Conservation (phyloP, 2,888 invertebrate genomes). For the Synanthedon tipuliformis region DNA sequence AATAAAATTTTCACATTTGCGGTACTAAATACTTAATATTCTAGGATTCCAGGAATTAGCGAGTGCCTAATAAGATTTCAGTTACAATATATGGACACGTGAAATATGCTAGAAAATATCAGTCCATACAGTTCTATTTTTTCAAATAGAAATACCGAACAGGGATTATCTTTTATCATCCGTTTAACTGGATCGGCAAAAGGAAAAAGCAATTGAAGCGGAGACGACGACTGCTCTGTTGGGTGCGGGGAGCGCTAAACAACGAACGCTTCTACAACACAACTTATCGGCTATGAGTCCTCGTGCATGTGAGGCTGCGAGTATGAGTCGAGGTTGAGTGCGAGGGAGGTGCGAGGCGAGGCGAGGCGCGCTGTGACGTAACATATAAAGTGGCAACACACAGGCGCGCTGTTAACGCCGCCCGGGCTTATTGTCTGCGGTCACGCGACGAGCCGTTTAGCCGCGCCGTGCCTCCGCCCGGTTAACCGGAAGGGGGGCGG, state of each 20-base stretch:
- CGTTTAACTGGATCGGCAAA: constrained; percentile 56
- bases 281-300: constrained; percentile 37
- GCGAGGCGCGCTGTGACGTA: constrained; percentile 38
- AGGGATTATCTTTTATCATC: constrained; percentile 62
- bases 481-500: constrained; percentile 70
- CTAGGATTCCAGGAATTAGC: no score
- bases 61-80: no score
- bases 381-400: constrained; percentile 69
- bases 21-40: no score
- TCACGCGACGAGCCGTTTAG: constrained; percentile 71
- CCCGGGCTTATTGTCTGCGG: constrained; percentile 70
- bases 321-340: constrained; percentile 8
- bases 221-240: constrained; percentile 26
- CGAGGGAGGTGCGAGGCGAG: constrained; percentile 9
- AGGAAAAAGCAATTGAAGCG: constrained; percentile 61
- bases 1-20: no score
- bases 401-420: constrained; percentile 69
- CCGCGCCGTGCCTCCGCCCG: constrained; percentile 61
- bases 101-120: no score
- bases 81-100: no score
- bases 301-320: constrained; percentile 5
- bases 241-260: constrained; percentile 32
- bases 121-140: constrained; percentile 30
- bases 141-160: constrained; percentile 39
- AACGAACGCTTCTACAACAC: constrained; percentile 50